Percentiles rank a stretch among this genome's conserved stretches.
Conservation (phyloP, 1,140 invertebrate genomes). For the Ceratosolen solmsi region DNA sequence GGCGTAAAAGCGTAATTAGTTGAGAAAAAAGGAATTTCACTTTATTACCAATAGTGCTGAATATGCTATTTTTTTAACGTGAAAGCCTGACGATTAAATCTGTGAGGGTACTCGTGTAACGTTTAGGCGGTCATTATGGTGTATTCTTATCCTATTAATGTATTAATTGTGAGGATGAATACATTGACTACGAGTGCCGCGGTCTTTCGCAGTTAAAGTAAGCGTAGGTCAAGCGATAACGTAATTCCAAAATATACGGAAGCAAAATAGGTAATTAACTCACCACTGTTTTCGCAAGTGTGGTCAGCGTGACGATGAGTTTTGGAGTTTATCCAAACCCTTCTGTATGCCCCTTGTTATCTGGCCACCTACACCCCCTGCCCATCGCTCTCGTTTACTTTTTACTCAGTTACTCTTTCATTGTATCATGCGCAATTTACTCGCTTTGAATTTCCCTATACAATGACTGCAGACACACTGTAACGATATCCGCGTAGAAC, state of each 20-base stretch:
- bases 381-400: not conserved
- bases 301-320: constrained; percentile 53
- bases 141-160: no score
- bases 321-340: constrained; percentile 59
- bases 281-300: constrained; percentile 49
- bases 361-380: not conserved
- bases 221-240: not conserved
- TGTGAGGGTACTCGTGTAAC: no score
- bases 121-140: no score
- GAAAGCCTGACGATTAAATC: no score
- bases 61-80: no score
- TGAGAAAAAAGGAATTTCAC: no score
- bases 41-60: no score
- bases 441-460: not conserved
- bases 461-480: no score
- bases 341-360: constrained; percentile 30
- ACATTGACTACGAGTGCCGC: not conserved
- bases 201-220: not conserved
- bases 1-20: no score
- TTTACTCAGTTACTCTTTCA: not conserved
- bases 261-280: constrained; percentile 59
- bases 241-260: not conserved
- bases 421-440: constrained; percentile 7
- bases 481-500: no score
- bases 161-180: not conserved